Base-by-base conservation (phyloP, 2,113 vertebrate species). In the Chamaetylas fuelleborni region DNA sequence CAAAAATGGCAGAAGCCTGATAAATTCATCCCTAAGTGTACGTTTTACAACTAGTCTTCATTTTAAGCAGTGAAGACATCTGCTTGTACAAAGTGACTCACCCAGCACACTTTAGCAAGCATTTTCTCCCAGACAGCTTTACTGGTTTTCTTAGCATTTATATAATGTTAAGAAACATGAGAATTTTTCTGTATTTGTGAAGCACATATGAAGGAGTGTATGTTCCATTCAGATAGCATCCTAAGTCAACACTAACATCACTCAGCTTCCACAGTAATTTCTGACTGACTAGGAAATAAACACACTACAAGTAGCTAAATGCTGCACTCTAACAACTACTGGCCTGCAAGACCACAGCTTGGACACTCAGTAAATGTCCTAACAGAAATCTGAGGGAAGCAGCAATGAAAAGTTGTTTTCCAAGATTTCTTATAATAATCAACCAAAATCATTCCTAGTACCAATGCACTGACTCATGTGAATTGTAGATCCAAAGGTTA, bases 61-160 rank as follows among this genome's bases (percentile, higher is more conserved):
- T 84, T 82, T 79, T 48, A 85, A 87, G 54, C 70, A 82, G 50
- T 12, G 19, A 74, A 86, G 71, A 66, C 62, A 90, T 94, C 54
- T 90, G 64, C 29, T 88, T 82, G 33, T 67, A 66, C 54, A 73
- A 85, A 70, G 56, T 90, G 78, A 95, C 60, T 95, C 94, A 95
- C 42, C 67, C 64, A 90, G 54, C 24, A 50, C 3, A 19, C 38
- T 93, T 87, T 12, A n/a, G 53, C 28, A 90, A 82, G 36, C 28
- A 33, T 88, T 58, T 71, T 91, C 77, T 77, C 66, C 69, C 57
- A 73, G 67, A 57, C 67, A 69, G 70, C 17, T 91, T 91, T 65
- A 57, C 1, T 90, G 74, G 14, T 61, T 93, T 96, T 81, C 76
- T 90, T 93, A 92, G 48, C 71, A 66, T 94, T 90, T 88, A 69